Evolutionary conservation across 2,888 invertebrate species (phyloP), one percentile per base, ranked within the genome.

Genomic region (Calephelis perditalis): DNA sequence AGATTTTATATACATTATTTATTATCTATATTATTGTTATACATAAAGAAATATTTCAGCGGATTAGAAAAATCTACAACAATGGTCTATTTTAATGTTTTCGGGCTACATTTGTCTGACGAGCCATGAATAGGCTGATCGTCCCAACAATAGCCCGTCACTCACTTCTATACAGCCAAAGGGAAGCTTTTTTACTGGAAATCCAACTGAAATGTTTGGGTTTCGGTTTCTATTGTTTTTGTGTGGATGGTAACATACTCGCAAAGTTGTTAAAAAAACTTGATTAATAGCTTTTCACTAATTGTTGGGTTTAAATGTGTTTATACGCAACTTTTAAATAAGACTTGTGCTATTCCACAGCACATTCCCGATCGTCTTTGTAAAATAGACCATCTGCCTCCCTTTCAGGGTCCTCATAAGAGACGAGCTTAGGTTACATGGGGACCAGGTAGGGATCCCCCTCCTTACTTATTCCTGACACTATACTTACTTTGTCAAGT

Each of bases 51-150:
- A 56, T 60, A 46, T 60, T 60, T 60, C 59, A 60, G 56, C 56
- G 59, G 61, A 75, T 72, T 78, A 79, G 77, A 81, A 83, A 81
- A 81, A 82, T 77, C 35, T 79, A 78, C 77, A 80, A 86, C 81
- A 85, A 82, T 83, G 75, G 79, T 78, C 79, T 84, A 86, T 86
- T 86, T 86, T 79, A 83, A 84, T 84, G 82, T 84, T 84, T 82
- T 77, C 78, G 75, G 75, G 78, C 75, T 75, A 75, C 76, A 78
- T 76, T 82, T 79, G 78, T 74, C 76, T 74, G 75, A 71, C 74
- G 70, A 72, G 72, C 77, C 74, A 74, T 84, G 81, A 86, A 86
- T 83, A 77, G 81, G 73, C 73, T 75, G 81, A 80, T 78, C 76
- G 78, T 63, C 73, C 72, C 73, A 82, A 86, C 86, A 87, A 86